Evolutionary conservation across 2,797 vertebrate species (phyloP).

Genomic region (Enoplosus armatus): DNA sequence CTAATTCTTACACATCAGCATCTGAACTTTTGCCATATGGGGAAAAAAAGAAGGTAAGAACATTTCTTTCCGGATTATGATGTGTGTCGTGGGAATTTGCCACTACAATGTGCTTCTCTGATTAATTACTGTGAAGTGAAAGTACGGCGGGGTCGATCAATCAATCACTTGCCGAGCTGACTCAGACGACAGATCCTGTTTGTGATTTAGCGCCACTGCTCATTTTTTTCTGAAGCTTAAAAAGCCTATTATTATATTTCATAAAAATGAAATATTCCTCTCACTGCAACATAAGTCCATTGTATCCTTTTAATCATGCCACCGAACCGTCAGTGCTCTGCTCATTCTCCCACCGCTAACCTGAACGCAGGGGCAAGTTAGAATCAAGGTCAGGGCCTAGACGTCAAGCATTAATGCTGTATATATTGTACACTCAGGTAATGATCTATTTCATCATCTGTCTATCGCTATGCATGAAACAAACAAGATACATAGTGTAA

Average conservation of each 20-base stretch:
- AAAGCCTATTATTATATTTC: not conserved
- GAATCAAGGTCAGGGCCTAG: not conserved
- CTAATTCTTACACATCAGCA: not conserved
- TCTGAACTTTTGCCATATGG: no score
- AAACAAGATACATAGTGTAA: not conserved
- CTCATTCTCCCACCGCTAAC: not conserved
- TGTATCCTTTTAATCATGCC: not conserved
- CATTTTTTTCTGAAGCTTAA: not conserved
- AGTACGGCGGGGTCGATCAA: not conserved
- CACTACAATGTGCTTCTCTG: not conserved
- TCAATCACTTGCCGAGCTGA: not conserved
- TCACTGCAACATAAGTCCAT: no score
- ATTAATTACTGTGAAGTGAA: not conserved
- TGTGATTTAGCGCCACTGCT: no score
- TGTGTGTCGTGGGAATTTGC: no score
- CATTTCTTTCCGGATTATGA: no score
- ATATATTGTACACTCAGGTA: not conserved
- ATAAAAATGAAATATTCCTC: not conserved
- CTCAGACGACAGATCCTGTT: not conserved
- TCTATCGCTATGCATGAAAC: not conserved
- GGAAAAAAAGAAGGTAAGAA: no score
- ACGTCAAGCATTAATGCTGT: not conserved
- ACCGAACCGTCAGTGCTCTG: no score
- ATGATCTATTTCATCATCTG: not conserved
- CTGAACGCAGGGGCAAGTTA: no score